Percentiles rank a stretch among this genome's conserved stretches.
Evolutionary conservation across 92 coral and sea anemone species (phyloP).

Genomic region (Siderastrea siderea): DNA sequence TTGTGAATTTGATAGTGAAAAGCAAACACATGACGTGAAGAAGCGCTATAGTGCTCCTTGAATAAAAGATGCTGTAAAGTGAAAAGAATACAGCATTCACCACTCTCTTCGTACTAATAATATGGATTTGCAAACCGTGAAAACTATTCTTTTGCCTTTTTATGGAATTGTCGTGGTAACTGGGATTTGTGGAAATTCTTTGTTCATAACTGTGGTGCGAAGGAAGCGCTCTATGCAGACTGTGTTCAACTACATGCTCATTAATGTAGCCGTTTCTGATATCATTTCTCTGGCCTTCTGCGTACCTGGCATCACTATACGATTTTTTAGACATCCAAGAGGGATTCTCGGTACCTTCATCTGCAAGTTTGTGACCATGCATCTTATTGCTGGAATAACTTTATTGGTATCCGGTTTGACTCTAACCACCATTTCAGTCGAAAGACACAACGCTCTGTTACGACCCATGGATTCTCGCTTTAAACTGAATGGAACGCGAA

Average conservation of each 20-base stretch:
- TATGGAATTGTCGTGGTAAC: slow-evolving; percentile 45
- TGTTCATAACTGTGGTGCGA: slow-evolving; percentile 62
- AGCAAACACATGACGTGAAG: too few species aligned
- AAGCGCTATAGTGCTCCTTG: too few species aligned
- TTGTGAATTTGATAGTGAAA: too few species aligned
- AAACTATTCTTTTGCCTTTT: slow-evolving; percentile 40
- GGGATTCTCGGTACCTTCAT: slow-evolving; percentile 72
- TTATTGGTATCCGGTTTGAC: slow-evolving; percentile 75
- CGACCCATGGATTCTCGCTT: slow-evolving; percentile 40
- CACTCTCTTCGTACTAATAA: not conserved
- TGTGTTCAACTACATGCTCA: slow-evolving; percentile 66
- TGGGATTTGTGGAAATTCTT: slow-evolving; percentile 71
- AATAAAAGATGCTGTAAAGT: too few species aligned
- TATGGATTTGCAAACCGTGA: slow-evolving; percentile 6
- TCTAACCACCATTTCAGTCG: slow-evolving; percentile 70
- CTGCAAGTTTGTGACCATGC: slow-evolving; percentile 82
- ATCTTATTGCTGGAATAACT: slow-evolving; percentile 64
- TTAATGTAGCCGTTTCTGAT: slow-evolving; percentile 76
- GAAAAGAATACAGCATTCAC: too few species aligned
- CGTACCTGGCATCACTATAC: slow-evolving; percentile 60
- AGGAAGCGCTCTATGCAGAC: slow-evolving; percentile 67
- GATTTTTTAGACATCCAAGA: slow-evolving; percentile 46
- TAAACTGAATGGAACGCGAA: slow-evolving; percentile 39
- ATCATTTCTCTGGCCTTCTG: slow-evolving; percentile 58
- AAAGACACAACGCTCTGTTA: slow-evolving; percentile 73